Conservation (phyloP, 2,888 invertebrate species). For the Drosophila tripunctata region DNA sequence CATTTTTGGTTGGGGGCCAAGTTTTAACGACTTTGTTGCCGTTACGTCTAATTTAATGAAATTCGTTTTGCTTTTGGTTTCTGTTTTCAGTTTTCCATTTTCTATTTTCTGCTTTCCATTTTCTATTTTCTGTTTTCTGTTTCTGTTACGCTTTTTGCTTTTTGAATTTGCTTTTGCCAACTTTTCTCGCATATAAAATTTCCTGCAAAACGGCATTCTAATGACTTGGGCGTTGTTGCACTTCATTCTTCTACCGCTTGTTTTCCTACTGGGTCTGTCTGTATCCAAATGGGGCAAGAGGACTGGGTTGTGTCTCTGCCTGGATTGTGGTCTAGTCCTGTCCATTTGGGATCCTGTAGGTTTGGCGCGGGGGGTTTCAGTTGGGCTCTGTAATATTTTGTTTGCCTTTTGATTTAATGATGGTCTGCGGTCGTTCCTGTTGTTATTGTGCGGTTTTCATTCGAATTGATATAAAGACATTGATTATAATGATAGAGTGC, state of each 20-base stretch:
- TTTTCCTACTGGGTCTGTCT: neutral
- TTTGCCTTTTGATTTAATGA: constrained; percentile 71
- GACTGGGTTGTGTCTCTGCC: neutral
- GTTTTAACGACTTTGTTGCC: constrained; percentile 79
- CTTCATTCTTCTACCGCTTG: constrained; percentile 27
- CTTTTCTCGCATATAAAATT: constrained; percentile 68
- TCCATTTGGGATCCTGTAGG: constrained; percentile 28
- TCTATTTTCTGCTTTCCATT: constrained; percentile 2
- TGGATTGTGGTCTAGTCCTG: constrained; percentile 12
- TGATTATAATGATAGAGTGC: constrained; percentile 53
- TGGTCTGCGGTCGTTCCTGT: constrained; percentile 32
- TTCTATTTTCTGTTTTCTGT: constrained; percentile 15
- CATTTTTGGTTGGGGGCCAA: constrained; percentile 56
- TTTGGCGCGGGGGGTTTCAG: constrained; percentile 32
- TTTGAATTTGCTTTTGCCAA: constrained; percentile 38
- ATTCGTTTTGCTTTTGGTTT: constrained; percentile 71
- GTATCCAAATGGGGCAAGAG: no score
- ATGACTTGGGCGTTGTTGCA: constrained; percentile 74
- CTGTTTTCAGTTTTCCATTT: constrained; percentile 9
- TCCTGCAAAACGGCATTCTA: constrained; percentile 70
- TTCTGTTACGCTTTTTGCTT: constrained; percentile 31
- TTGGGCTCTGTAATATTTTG: constrained; percentile 50
- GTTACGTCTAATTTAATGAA: constrained; percentile 80
- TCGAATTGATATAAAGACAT: constrained; percentile 50
- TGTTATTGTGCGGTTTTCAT: constrained; percentile 28